Base-by-base conservation (phyloP, 2,797 vertebrate genomes). In the Protonibea diacanthus region DNA sequence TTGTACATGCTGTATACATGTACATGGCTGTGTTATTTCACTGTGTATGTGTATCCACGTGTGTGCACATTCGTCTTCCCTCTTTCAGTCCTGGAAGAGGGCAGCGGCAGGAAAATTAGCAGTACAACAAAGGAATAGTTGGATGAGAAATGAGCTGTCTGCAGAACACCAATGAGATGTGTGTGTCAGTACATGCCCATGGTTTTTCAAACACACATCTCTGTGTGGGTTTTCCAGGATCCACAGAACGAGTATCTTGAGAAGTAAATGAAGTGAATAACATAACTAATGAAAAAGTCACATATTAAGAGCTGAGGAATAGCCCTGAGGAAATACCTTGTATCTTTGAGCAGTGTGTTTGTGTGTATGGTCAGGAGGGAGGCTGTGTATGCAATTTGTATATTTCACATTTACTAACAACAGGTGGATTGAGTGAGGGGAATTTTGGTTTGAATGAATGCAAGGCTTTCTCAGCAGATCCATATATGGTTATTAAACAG, bases 131-230 rank as follows among this genome's bases (percentile, higher is more conserved):
- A 62, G 48, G 13, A 58, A 55, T 58, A 66, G 68, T 76, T 64
- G 63, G 57, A 72, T 81, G 74, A 88, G 74, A 71, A 84, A 82
- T 80, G 62, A 76, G 76, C 74, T 80, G 74, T 75, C 65, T 52
- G 14, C 29, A 29, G 40, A 71, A 25, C 71, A 75, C 59, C 67
- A 63, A 59, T 71, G 44, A 56, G 52, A 17, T 20, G 47, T 59
- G 29, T 63, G 73, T 63, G 47, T 38, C 10, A 53, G 1, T 27
- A 47, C 27, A 33, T 47, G 48, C 17, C 4, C 18, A 33, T 33
- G 17, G 25, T 59, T 52, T 29, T 59, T 13, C 45, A 58, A 61
- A 23, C 48, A 27, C 45, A 44, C 23, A 2, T 47, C 49, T 56
- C 17, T 83, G 64, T 76, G 76, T 64, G 60, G 8, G 7, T 59